These are phyloP conservation scores for Tangara arthus DNA, from an alignment of 2,797 vertebrate species.

Conservation along the genomic window DNA sequence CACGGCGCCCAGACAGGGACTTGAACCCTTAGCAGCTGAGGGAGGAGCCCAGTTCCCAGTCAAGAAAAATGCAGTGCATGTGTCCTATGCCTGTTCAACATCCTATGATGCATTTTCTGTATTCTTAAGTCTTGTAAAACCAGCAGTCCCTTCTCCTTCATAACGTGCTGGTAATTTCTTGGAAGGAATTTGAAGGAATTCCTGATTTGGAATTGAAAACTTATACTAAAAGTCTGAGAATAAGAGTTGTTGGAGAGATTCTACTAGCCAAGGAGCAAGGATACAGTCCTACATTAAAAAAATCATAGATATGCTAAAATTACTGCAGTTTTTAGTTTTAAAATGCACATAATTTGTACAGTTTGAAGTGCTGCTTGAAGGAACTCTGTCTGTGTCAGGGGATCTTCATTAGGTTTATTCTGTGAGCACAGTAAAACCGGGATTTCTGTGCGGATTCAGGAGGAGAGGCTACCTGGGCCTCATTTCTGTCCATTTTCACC, in stretches of 20 bases:
- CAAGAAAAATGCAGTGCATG: background rate
- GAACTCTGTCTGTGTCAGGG: background rate
- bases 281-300: background rate
- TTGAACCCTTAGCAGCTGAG: fast-evolving
- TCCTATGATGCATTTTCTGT: background rate
- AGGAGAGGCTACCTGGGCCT: background rate
- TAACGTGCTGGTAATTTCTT: background rate
- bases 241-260: background rate
- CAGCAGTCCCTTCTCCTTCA: background rate
- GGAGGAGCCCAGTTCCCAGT: background rate
- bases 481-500: background rate
- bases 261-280: background rate
- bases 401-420: background rate
- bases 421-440: background rate
- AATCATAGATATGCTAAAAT: background rate
- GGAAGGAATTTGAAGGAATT: background rate
- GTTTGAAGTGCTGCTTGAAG: background rate
- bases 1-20: fast-evolving
- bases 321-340: background rate
- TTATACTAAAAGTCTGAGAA: background rate
- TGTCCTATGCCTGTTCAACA: background rate
- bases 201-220: background rate
- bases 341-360: background rate
- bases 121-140: background rate
- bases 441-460: background rate